Conservation (phyloP, 2,113 vertebrate genomes). For the Camelus bactrianus region DNA sequence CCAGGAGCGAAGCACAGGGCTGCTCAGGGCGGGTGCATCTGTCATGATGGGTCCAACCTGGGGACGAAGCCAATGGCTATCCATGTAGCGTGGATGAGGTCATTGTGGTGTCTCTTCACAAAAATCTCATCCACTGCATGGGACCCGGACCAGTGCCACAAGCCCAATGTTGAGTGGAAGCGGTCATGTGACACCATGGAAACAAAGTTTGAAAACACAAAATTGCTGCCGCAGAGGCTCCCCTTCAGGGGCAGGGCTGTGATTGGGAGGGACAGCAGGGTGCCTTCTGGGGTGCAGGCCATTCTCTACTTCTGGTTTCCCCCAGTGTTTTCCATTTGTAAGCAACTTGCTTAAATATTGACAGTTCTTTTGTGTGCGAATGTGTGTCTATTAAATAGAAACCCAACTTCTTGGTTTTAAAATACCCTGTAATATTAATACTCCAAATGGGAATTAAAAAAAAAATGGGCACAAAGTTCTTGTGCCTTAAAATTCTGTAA, state of each 20-base stretch:
- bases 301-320: accelerated
- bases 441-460: neutral
- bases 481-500: neutral
- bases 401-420: too few relatives aligned
- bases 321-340: accelerated
- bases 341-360: neutral
- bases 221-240: too few relatives aligned
- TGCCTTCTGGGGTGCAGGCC: neutral
- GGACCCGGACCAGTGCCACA: neutral
- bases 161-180: accelerated
- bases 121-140: accelerated
- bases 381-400: too few relatives aligned
- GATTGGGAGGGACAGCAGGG: too few relatives aligned
- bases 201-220: accelerated
- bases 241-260: too few relatives aligned
- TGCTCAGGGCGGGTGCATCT: neutral
- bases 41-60: neutral
- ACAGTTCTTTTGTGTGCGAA: neutral
- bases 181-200: accelerated
- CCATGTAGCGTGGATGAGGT: too few relatives aligned
- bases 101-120: accelerated
- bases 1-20: accelerated
- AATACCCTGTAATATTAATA: too few relatives aligned
- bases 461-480: too few relatives aligned
- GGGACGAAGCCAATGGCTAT: accelerated